Conservation (phyloP, 2,888 invertebrate genomes). For the Pyrochroa serraticornis region DNA sequence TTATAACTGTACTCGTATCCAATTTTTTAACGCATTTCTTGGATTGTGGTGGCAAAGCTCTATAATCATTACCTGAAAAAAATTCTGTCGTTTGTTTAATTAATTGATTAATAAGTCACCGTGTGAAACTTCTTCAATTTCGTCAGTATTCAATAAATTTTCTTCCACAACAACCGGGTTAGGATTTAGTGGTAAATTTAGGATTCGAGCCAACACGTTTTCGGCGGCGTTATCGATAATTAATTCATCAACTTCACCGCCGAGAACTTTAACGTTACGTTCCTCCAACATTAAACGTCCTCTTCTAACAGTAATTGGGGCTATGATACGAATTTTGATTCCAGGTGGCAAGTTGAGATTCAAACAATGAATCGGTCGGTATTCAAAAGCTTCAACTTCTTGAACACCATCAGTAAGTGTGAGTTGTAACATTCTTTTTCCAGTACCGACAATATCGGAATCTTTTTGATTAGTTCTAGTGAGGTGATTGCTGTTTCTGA, state of each 20-base stretch:
- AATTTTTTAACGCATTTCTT: background rate
- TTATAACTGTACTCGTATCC: slow-evolving; percentile 1
- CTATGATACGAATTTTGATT: slow-evolving; percentile 69
- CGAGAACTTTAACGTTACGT: slow-evolving; percentile 65
- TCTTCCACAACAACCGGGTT: slow-evolving; percentile 52
- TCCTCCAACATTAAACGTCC: slow-evolving; percentile 72
- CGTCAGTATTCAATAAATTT: slow-evolving; percentile 29
- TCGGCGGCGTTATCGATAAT: slow-evolving; percentile 64
- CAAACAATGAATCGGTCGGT: slow-evolving; percentile 65
- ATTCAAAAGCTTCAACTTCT: slow-evolving; percentile 74
- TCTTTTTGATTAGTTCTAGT: slow-evolving; percentile 63
- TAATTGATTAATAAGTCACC: no score
- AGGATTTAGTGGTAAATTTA: slow-evolving; percentile 62
- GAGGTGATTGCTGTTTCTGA: slow-evolving; percentile 55
- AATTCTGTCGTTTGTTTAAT: no score
- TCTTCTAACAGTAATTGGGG: slow-evolving; percentile 72
- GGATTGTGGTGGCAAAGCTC: background rate
- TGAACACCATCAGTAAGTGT: slow-evolving; percentile 77
- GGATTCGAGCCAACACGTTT: slow-evolving; percentile 64
- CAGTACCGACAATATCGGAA: slow-evolving; percentile 61
- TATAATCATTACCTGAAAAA: no score
- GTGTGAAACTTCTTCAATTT: no score
- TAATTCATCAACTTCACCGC: slow-evolving; percentile 75
- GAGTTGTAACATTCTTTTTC: slow-evolving; percentile 72
- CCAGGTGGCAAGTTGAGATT: slow-evolving; percentile 67